Evolutionary conservation across 2,888 invertebrate genomes (phyloP).

Genomic region (Rosalia funebris): DNA sequence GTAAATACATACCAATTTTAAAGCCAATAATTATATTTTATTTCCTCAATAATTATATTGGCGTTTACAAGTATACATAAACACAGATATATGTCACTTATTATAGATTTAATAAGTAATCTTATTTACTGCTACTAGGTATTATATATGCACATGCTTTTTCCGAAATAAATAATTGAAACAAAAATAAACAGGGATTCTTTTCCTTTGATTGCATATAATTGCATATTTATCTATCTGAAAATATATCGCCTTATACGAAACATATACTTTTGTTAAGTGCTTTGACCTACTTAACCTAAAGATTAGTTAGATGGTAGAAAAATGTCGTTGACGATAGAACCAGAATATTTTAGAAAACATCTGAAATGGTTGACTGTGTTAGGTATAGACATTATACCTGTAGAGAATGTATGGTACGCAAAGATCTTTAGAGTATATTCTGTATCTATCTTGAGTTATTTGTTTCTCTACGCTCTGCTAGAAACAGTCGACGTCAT

Average conservation of each 20-base stretch:
- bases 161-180: not conserved
- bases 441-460: slow-evolving; percentile 4
- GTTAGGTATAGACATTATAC: slow-evolving; percentile 27
- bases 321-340: not conserved
- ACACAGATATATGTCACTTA: too few relatives aligned
- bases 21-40: too few relatives aligned
- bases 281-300: not conserved
- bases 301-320: too few relatives aligned
- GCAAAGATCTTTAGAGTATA: slow-evolving; percentile 14
- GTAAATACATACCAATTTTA: too few relatives aligned
- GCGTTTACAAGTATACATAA: too few relatives aligned
- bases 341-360: slow-evolving; percentile 24
- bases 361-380: slow-evolving; percentile 23
- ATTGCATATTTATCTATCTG: not conserved
- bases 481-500: slow-evolving; percentile 22
- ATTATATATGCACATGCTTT: too few relatives aligned
- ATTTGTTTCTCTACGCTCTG: slow-evolving; percentile 12
- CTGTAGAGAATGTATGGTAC: slow-evolving; percentile 7
- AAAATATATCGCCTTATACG: not conserved
- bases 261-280: not conserved
- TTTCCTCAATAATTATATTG: too few relatives aligned
- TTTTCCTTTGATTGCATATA: not conserved
- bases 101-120: too few relatives aligned
- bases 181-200: not conserved
- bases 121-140: too few relatives aligned